A percentile compares a stretch with the other conserved stretches of the same genome.
These are phyloP conservation scores for Charanyca ferruginea DNA, from an alignment of 2,888 invertebrate species.

Conservation along the genomic window DNA sequence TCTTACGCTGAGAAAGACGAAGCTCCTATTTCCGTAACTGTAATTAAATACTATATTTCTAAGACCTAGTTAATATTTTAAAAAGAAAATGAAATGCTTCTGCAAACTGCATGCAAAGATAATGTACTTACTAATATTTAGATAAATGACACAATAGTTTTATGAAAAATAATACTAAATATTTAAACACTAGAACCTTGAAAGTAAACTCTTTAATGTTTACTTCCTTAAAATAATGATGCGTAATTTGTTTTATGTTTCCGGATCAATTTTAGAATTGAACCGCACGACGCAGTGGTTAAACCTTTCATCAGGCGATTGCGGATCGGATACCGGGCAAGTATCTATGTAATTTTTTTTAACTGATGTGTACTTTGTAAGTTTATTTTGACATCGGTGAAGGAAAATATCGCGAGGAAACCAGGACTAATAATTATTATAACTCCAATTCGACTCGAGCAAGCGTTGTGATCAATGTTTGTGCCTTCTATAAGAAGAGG, in stretches of 20 bases:
- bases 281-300: neutral
- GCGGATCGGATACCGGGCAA: neutral
- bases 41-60: constrained; percentile 11
- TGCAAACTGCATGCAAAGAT: constrained; percentile 2
- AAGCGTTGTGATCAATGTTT: too few species aligned
- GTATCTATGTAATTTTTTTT: neutral
- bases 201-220: constrained; percentile 35
- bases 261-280: constrained; percentile 1
- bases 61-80: constrained; percentile 1
- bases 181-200: constrained; percentile 40
- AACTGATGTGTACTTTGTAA: neutral
- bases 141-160: constrained; percentile 34
- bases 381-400: too few species aligned
- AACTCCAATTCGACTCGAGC: too few species aligned
- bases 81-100: constrained; percentile 8
- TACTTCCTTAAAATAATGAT: constrained; percentile 34
- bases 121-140: constrained; percentile 44
- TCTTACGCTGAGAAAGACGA: constrained; percentile 13
- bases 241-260: constrained; percentile 30
- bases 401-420: too few species aligned
- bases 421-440: too few species aligned
- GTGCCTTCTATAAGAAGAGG: too few species aligned
- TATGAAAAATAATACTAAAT: constrained; percentile 45
- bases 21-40: constrained; percentile 15
- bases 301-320: neutral